A percentile compares a stretch with the other conserved stretches of the same genome.
Conservation (phyloP, 1,140 invertebrate species). For the Ladona fulva region DNA sequence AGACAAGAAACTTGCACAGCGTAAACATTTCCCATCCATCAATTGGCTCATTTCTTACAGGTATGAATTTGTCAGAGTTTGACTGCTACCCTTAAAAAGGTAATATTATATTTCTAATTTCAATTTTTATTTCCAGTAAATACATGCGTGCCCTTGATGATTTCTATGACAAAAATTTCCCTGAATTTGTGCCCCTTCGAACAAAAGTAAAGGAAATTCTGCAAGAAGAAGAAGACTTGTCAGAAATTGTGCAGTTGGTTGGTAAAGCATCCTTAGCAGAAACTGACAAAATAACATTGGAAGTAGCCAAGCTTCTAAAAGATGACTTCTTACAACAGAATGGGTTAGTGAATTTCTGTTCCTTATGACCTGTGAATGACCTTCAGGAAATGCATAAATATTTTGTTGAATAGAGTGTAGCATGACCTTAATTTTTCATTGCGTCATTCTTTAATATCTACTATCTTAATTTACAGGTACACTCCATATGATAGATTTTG, state of each 20-base stretch:
- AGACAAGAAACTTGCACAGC: slow-evolving; percentile 97
- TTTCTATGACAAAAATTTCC: slow-evolving; percentile 98
- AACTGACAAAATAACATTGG: slow-evolving; percentile 97
- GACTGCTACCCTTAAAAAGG: background rate
- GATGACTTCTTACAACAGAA: slow-evolving; percentile 99
- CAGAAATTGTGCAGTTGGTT: slow-evolving; percentile 99
- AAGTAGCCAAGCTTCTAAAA: slow-evolving; percentile 96
- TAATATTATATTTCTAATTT: slow-evolving; percentile 10
- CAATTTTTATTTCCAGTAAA: slow-evolving; percentile 60
- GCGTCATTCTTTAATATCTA: background rate
- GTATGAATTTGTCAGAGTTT: slow-evolving; percentile 26
- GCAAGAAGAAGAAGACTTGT: slow-evolving; percentile 98
- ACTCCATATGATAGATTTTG: slow-evolving; percentile 96
- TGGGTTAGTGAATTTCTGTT: no score
- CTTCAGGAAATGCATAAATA: background rate
- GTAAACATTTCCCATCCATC: slow-evolving; percentile 99
- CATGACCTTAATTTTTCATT: slow-evolving; percentile 17
- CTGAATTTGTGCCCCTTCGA: slow-evolving; percentile 93
- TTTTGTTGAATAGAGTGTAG: background rate
- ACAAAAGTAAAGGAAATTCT: slow-evolving; percentile 94
- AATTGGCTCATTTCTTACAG: slow-evolving; percentile 99
- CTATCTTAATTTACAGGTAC: slow-evolving; percentile 55
- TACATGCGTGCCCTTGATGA: slow-evolving; percentile 97
- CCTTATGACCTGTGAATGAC: no score
- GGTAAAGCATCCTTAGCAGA: slow-evolving; percentile 98